A percentile compares a stretch with the other conserved stretches of the same genome.
Conservation (phyloP, 1,140 invertebrate genomes). For the Macrocentrus cingulum region DNA sequence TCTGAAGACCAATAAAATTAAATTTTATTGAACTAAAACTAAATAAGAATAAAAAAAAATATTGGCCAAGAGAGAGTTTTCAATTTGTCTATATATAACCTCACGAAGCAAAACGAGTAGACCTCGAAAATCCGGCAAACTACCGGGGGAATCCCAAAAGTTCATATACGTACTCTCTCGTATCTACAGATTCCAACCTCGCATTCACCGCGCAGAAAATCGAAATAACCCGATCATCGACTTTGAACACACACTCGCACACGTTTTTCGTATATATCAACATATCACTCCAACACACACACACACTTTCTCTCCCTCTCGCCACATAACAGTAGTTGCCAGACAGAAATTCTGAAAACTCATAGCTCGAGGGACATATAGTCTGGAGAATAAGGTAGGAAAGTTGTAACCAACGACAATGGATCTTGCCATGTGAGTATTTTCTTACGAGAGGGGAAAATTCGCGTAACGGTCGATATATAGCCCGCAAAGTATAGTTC, state of each 20-base stretch:
- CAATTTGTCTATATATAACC: neutral
- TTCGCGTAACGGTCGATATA: too few relatives aligned
- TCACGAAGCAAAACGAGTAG: constrained; percentile 2
- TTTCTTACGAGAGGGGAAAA: too few relatives aligned
- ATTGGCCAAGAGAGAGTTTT: neutral
- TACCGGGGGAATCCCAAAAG: constrained; percentile 1
- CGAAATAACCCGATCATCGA: constrained; percentile 5
- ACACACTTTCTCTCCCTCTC: neutral
- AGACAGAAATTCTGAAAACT: neutral
- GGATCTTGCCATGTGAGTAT: too few relatives aligned
- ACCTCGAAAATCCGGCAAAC: constrained; percentile 5
- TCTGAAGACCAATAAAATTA: neutral
- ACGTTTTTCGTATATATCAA: neutral
- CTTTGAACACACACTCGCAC: neutral
- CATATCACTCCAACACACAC: neutral
- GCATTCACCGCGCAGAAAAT: constrained; percentile 2
- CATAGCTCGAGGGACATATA: neutral
- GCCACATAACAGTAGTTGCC: too few relatives aligned
- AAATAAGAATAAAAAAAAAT: neutral
- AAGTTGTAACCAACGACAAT: too few relatives aligned
- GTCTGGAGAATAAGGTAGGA: too few relatives aligned
- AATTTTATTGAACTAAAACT: neutral
- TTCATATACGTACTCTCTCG: too few relatives aligned
- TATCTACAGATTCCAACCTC: neutral
- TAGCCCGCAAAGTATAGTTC: too few relatives aligned